Conservation (phyloP, 2,888 invertebrate genomes). For the Parapristionchus giblindavisi region DNA sequence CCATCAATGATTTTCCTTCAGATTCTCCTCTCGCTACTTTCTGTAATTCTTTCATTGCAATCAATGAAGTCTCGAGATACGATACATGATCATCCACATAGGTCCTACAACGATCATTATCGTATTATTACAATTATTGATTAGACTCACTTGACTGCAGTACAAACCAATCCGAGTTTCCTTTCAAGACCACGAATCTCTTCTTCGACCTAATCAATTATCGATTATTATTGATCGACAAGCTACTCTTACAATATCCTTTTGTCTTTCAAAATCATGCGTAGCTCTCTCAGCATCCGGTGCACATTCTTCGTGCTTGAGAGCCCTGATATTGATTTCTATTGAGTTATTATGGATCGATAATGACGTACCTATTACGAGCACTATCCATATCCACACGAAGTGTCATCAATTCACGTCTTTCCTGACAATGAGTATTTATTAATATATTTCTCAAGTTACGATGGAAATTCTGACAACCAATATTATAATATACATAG, state of each 20-base stretch:
- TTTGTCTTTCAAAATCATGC: conserved; percentile 31
- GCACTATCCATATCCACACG: conserved; percentile 36
- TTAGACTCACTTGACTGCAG: conserved; percentile 6
- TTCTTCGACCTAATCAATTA: conserved; percentile 9
- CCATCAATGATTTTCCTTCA: conserved; percentile 1
- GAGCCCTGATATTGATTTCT: conserved; percentile 3
- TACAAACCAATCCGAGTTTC: conserved; percentile 24
- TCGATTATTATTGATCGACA: background rate
- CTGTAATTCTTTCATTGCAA: conserved; percentile 27
- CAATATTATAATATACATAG: background rate
- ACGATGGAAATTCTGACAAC: background rate
- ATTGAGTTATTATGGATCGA: background rate
- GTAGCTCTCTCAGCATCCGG: conserved; percentile 35
- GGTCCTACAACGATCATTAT: background rate
- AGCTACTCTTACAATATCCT: conserved; percentile 17
- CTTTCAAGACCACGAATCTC: conserved; percentile 23
- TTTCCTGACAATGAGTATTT: conserved; percentile 19
- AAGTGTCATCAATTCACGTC: conserved; percentile 23
- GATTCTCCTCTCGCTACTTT: background rate
- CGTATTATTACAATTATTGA: background rate
- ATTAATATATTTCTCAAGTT: background rate
- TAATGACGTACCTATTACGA: conserved; percentile 11
- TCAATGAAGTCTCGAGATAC: conserved; percentile 25
- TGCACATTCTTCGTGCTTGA: conserved; percentile 33
- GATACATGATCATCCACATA: conserved; percentile 34